Conservation (phyloP, 1,140 invertebrate species). For the Rhopalosiphum padi region DNA sequence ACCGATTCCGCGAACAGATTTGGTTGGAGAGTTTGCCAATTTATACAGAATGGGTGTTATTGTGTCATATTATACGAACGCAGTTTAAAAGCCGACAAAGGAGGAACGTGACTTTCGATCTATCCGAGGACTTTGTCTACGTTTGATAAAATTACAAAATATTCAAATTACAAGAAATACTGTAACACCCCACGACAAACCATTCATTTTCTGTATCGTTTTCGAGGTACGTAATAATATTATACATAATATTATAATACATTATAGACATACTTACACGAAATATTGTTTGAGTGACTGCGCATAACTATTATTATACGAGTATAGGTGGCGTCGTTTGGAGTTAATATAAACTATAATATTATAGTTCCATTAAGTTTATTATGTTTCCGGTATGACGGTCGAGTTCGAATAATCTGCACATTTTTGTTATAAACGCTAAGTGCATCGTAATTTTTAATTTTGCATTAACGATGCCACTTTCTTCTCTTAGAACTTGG, state of each 20-base stretch:
- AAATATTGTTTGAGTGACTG: neutral
- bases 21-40: neutral
- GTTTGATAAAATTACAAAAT: constrained; percentile 6
- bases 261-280: neutral
- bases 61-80: neutral
- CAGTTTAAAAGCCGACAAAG: neutral
- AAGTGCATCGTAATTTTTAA: neutral
- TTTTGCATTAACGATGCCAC: neutral
- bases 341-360: neutral
- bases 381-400: neutral
- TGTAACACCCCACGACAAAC: neutral
- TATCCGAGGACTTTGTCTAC: neutral
- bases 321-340: neutral
- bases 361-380: neutral
- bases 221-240: neutral
- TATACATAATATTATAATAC: neutral
- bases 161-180: constrained; percentile 23
- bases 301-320: neutral
- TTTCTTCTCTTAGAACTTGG: neutral
- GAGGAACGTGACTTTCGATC: constrained; percentile 36
- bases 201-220: neutral
- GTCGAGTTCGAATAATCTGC: neutral
- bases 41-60: neutral
- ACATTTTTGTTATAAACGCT: neutral
- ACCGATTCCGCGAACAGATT: neutral